Percentiles rank a stretch among this genome's conserved stretches.
Conservation (phyloP, 2,113 vertebrate genomes). For the Rousettus leschenaultii region DNA sequence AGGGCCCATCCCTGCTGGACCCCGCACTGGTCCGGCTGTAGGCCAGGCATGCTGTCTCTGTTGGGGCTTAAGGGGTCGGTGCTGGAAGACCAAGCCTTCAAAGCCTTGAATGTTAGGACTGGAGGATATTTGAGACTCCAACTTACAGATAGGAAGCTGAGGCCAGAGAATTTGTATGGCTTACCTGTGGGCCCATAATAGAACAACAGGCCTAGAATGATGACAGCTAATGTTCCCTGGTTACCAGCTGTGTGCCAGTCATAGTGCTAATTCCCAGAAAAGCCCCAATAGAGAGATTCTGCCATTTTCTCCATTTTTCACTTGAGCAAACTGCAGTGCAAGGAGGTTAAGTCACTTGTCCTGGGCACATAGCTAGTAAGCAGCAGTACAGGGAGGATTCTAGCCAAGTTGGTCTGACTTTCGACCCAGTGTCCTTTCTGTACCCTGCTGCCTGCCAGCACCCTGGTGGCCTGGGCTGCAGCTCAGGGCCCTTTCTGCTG, state of each 20-base stretch:
- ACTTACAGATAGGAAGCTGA: background rate
- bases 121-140: background rate
- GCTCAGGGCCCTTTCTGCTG: background rate
- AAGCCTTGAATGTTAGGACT: background rate
- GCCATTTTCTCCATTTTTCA: background rate
- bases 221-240: background rate
- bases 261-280: background rate
- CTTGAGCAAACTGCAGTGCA: background rate
- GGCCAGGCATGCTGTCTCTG: background rate
- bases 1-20: slow-evolving; percentile 21
- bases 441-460: background rate
- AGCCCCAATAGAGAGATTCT: background rate
- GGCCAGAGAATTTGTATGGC: background rate
- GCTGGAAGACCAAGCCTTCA: background rate
- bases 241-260: background rate
- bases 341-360: background rate
- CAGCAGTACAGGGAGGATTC: background rate
- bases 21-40: background rate
- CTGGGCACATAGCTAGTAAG: background rate
- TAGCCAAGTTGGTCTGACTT: background rate
- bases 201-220: background rate
- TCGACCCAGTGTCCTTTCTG: background rate
- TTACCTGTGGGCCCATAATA: background rate
- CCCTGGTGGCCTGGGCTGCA: background rate
- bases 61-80: background rate